Conservation (phyloP, 2,797 vertebrate genomes). For the Scolopax bukidnonensis region DNA sequence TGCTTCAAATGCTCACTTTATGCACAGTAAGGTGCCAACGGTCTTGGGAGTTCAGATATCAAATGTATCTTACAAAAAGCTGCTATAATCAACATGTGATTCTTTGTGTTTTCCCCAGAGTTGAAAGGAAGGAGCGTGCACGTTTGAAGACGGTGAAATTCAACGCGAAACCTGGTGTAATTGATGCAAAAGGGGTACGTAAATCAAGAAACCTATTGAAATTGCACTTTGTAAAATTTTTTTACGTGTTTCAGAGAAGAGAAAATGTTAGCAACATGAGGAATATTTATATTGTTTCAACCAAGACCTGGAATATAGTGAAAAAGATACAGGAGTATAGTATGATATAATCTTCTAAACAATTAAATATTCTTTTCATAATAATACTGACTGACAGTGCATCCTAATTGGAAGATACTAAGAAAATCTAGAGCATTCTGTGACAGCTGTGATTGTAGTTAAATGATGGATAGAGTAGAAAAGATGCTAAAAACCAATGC, state of each 20-base stretch:
- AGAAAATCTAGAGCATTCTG: background rate
- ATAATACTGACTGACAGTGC: background rate
- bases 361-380: background rate
- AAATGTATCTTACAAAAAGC: fast-evolving
- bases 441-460: background rate
- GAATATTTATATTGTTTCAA: background rate
- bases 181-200: conserved; percentile 96
- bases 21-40: background rate
- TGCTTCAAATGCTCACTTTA: background rate
- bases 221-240: background rate
- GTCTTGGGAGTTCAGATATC: background rate
- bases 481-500: background rate
- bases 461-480: background rate
- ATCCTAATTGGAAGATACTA: background rate
- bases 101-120: conserved; percentile 77
- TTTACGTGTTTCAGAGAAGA: background rate
- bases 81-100: background rate
- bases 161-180: conserved; percentile 92
- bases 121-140: conserved; percentile 94
- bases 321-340: background rate
- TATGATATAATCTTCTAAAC: background rate
- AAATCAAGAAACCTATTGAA: conserved; percentile 17
- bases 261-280: background rate
- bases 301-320: background rate
- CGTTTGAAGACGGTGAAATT: conserved; percentile 98